Percentiles rank a stretch among this genome's conserved stretches.
These are phyloP conservation scores for Apeira syringaria DNA, from an alignment of 2,888 invertebrate genomes.

Conservation along the genomic window DNA sequence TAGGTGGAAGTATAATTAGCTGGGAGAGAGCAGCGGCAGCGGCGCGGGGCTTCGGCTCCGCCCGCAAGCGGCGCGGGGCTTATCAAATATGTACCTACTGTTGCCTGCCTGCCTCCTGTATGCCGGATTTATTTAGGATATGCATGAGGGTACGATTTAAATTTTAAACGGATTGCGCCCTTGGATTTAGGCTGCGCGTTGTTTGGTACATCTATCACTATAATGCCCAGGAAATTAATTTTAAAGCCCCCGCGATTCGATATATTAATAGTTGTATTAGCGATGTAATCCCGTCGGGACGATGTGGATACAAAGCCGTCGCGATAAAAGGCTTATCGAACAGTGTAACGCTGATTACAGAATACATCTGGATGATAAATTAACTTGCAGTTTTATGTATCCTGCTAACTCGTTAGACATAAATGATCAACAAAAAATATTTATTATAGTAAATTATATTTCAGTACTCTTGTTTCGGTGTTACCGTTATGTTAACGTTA, in stretches of 20 bases:
- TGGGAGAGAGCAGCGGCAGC: constrained; percentile 65
- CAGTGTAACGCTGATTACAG: constrained; percentile 49
- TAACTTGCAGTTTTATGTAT: no score
- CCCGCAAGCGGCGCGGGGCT: constrained; percentile 59
- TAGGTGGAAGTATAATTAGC: constrained; percentile 72
- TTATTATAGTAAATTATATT: no score
- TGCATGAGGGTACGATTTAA: constrained; percentile 83
- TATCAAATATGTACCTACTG: constrained; percentile 83
- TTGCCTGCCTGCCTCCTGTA: constrained; percentile 69
- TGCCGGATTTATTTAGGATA: constrained; percentile 82
- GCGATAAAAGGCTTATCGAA: constrained; percentile 59
- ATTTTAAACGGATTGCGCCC: constrained; percentile 83
- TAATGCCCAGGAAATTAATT: constrained; percentile 55
- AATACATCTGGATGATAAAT: constrained; percentile 43
- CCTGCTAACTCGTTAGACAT: no score
- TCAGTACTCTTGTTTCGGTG: no score
- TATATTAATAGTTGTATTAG: constrained; percentile 70
- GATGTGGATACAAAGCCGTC: constrained; percentile 46
- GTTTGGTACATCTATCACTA: constrained; percentile 79
- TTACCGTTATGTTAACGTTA: no score
- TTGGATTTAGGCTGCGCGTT: constrained; percentile 75
- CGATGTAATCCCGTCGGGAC: constrained; percentile 51
- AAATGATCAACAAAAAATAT: no score
- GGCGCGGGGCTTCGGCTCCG: constrained; percentile 46
- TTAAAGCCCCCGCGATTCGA: constrained; percentile 59